These are phyloP conservation scores for Phortica okadai DNA, from an alignment of 2,888 invertebrate species.

Conservation along the genomic window DNA sequence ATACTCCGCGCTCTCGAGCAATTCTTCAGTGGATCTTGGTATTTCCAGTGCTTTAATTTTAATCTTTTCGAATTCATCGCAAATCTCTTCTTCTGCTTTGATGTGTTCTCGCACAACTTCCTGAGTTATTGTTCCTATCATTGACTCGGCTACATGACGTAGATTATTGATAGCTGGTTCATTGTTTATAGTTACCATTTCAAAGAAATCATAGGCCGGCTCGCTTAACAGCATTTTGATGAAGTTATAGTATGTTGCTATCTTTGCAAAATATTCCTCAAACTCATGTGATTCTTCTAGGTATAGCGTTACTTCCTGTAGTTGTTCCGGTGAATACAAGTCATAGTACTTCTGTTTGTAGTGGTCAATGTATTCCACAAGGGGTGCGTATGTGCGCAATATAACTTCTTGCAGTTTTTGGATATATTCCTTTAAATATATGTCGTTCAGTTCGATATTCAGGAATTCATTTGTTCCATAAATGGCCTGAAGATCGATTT, in stretches of 20 bases:
- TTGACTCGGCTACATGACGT: slow-evolving; percentile 79
- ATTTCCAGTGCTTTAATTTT: slow-evolving; percentile 82
- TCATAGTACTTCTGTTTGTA: slow-evolving; percentile 79
- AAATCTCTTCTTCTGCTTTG: slow-evolving; percentile 82
- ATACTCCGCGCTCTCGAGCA: slow-evolving; percentile 88
- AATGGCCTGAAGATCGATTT: slow-evolving; percentile 70
- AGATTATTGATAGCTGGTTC: slow-evolving; percentile 81
- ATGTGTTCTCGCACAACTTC: slow-evolving; percentile 82
- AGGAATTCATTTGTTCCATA: slow-evolving; percentile 76
- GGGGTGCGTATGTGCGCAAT: slow-evolving; percentile 78
- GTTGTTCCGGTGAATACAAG: slow-evolving; percentile 78
- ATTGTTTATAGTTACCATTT: slow-evolving; percentile 81
- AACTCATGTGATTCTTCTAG: slow-evolving; percentile 79
- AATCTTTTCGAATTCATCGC: slow-evolving; percentile 84
- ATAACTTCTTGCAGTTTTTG: slow-evolving; percentile 78
- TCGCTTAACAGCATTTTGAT: slow-evolving; percentile 80
- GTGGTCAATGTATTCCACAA: slow-evolving; percentile 78
- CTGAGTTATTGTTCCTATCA: slow-evolving; percentile 80
- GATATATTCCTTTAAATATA: slow-evolving; percentile 78
- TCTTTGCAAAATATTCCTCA: slow-evolving; percentile 80
- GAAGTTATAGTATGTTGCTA: slow-evolving; percentile 80
- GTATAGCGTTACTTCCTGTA: slow-evolving; percentile 77
- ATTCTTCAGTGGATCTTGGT: slow-evolving; percentile 87
- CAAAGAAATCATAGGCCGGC: slow-evolving; percentile 83
- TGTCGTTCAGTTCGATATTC: slow-evolving; percentile 80